Base-by-base conservation (phyloP, 1,140 invertebrate species). In the Aphaenogaster floridana region DNA sequence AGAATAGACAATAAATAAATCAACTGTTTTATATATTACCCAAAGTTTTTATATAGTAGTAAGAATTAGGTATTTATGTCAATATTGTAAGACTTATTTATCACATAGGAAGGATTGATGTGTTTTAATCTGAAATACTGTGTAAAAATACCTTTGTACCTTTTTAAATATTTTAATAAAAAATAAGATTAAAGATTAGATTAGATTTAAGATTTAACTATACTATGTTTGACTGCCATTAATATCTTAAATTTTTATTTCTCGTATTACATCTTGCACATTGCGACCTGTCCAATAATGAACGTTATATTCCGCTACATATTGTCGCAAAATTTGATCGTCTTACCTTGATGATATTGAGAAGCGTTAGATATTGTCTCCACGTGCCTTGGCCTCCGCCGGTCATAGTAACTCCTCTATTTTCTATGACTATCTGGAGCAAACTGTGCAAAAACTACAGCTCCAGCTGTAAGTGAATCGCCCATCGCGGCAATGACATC, bases 401-500 rank as follows among this genome's bases (percentile, higher is more conserved):
- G 86, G 94, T 94, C 8, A 93, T 95, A 3, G 94, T 90, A 3
- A 95, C 94, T 2, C 96, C 96, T 76, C 96, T 93, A 91, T 96
- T 96, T 91, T 96, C 96, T 45, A 94, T 91, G 0, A 90, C 36
- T 0, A 96, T 74, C 9, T 96, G 94, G 1, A 95, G 76, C 36
- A 96, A 59, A 84, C 93, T 95, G 6, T 2, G 96, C 96, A 50
- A 96, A 95, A 13, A 96, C 93, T 17, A 97, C 97, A 86, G 96
- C 96, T 61, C 96, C 97, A 5, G 97, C 97, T 3, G 97, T 97
- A 68, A 98, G 91, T 0, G 97, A 97, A 91, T 98, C 97, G 3
- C 97, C 97, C 88, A 98, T 94, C 5, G 97, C 97, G 0, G 93
- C 97, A n/a, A 98, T 95, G 3, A 97, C 95, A 71, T 97, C 96